Evolutionary conservation across 2,113 vertebrate genomes (phyloP), one percentile per base, ranked within the genome.

Genomic region (Neogale vison): DNA sequence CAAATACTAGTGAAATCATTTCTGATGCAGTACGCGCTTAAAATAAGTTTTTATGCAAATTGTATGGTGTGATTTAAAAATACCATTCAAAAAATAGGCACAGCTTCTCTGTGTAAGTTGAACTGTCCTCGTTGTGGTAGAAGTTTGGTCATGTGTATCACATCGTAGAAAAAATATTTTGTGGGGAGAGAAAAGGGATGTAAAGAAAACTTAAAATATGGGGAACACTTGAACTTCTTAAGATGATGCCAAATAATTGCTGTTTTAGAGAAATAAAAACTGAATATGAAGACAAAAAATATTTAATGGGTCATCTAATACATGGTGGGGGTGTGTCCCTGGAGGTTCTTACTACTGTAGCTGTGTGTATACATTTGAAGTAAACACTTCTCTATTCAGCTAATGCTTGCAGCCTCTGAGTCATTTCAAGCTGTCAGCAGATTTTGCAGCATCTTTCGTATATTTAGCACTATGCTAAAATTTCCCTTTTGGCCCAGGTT

Each of bases 191-290:
- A 45, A 85, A 36, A 31, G 23, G 42, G 55, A 69, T 84, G 6
- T 61, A 74, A 96, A 90, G 77, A 89, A 94, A 69, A 83, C 42
- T 88, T 91, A 61, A 77, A 89, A 61, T 57, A 72, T 18, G 55
- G 88, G 15, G 65, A 81, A 86, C 57, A 52, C 5, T 71, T 91
- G 55, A 90, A 50, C 29, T 93, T 77, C 6, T 17, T 80, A 34
- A 83, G 83, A 65, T 69, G 55, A 69, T 57, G 52, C 17, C 76
- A 57, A 39, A n/a, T 76, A 69, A 61, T 80, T 90, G 42, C 45
- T 88, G 6, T 71, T 71, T 93, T 93, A 76, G 71, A 71, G 50
- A 94, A 96, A 59, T 88, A 81, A 95, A 95, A 79, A 21, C 45
- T 50, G 47, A 94, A 84, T 76, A 47, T 76, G 77, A 71, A 61